These are phyloP conservation scores for Syngnathus typhle DNA, from an alignment of 2,113 vertebrate genomes.

Conservation along the genomic window DNA sequence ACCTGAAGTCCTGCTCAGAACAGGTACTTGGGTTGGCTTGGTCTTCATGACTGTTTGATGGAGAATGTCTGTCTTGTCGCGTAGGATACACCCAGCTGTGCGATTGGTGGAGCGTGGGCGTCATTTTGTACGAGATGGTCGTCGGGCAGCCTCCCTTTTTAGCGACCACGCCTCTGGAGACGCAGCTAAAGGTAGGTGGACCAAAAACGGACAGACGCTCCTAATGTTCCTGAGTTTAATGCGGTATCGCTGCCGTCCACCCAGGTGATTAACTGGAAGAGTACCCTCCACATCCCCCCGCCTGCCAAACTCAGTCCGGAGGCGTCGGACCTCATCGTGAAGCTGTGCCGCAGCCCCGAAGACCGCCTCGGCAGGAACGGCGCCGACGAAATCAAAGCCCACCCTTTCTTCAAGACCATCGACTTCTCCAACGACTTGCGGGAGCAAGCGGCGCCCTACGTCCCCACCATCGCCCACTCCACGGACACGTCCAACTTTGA, in stretches of 20 bases:
- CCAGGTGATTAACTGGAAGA: conserved; percentile 98
- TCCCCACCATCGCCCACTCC: conserved; percentile 92
- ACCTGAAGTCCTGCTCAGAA: conserved; percentile 90
- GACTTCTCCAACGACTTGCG: conserved; percentile 92
- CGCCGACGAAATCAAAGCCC: conserved; percentile 92
- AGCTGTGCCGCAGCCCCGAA: conserved; percentile 90
- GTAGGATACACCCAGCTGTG: conserved; percentile 93
- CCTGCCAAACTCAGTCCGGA: conserved; percentile 88
- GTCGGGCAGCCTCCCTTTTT: conserved; percentile 97
- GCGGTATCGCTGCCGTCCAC: not conserved
- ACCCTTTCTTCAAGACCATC: conserved; percentile 86
- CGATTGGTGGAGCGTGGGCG: conserved; percentile 99
- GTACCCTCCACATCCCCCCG: conserved; percentile 85
- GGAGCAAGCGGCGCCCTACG: conserved; percentile 86
- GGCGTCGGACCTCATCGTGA: conserved; percentile 90
- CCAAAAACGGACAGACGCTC: not conserved
- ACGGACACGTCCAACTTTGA: conserved; percentile 97
- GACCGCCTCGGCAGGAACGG: conserved; percentile 93
- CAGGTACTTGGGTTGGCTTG: conserved; percentile 71
- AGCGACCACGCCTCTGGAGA: conserved; percentile 92
- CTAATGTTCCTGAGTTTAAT: not conserved
- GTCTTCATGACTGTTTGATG: not conserved
- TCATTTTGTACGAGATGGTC: conserved; percentile 98
- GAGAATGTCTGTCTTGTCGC: not conserved
- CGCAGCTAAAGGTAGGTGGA: conserved; percentile 89